A percentile compares a stretch with the other conserved stretches of the same genome.
phyloP scores from a whole-genome alignment of 2,888 invertebrate species.

The Mechanitis mazaeus region DNA sequence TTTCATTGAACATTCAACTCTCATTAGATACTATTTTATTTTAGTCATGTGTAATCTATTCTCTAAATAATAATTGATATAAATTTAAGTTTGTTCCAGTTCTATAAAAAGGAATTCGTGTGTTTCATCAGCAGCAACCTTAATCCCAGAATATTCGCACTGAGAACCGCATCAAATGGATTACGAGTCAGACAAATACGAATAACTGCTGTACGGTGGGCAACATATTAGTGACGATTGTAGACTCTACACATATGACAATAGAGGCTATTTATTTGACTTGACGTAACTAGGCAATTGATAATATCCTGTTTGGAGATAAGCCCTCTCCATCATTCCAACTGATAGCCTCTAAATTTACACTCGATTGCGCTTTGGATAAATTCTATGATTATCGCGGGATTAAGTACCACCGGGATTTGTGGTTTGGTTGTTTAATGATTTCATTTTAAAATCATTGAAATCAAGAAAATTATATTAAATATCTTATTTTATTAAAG shows the following conservation, averaged over 20 bases:
- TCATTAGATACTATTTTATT: too few relatives aligned
- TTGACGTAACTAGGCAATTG: conserved; percentile 16
- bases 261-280: conserved; percentile 1
- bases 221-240: neutral
- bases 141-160: conserved; percentile 15
- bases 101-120: neutral
- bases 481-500: neutral
- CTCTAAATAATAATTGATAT: neutral
- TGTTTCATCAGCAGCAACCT: conserved; percentile 6
- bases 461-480: neutral
- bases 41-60: too few relatives aligned
- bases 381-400: conserved; percentile 15
- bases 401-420: neutral
- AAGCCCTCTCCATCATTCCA: conserved; percentile 17
- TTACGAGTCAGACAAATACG: conserved; percentile 16
- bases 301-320: conserved; percentile 23
- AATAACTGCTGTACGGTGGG: conserved; percentile 10
- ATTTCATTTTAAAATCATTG: neutral
- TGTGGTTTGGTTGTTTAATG: conserved; percentile 1
- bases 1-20: too few relatives aligned
- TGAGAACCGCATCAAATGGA: conserved; percentile 15
- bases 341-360: conserved; percentile 13
- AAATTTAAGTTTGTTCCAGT: neutral
- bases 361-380: conserved; percentile 14
- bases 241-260: conserved; percentile 2